Conservation (phyloP, 2,888 invertebrate species). For the Venusia cambrica region DNA sequence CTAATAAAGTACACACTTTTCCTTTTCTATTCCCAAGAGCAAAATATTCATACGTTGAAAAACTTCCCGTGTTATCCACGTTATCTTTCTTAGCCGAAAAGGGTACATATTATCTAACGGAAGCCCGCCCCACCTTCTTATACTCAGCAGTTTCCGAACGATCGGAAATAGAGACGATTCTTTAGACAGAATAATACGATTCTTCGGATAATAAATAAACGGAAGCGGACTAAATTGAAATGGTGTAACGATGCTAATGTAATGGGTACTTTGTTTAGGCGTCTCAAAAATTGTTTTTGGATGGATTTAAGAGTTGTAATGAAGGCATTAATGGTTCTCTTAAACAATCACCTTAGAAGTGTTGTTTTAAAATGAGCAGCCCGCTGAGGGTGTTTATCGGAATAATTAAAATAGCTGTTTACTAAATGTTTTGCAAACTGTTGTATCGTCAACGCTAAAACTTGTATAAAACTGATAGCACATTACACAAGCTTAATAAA, state of each 20-base stretch:
- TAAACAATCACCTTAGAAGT: conserved; percentile 26
- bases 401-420: conserved; percentile 27
- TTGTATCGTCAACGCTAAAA: too few species aligned
- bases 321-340: conserved; percentile 21
- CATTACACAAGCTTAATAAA: too few species aligned
- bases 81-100: conserved; percentile 16
- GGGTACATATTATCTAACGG: conserved; percentile 17
- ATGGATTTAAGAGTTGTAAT: conserved; percentile 16
- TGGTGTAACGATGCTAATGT: conserved; percentile 19
- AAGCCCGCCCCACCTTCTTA: conserved; percentile 7
- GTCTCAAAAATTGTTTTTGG: conserved; percentile 15
- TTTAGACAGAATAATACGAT: conserved; percentile 15
- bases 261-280: conserved; percentile 12
- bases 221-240: conserved; percentile 16
- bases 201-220: conserved; percentile 16
- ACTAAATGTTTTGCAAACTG: too few species aligned
- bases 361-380: conserved; percentile 22
- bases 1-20: conserved; percentile 24
- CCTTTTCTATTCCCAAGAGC: conserved; percentile 15
- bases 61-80: conserved; percentile 24
- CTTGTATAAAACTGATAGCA: too few species aligned
- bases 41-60: conserved; percentile 21
- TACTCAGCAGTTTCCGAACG: conserved; percentile 20
- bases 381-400: conserved; percentile 21
- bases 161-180: conserved; percentile 19